These are phyloP conservation scores for Chaitophorus viminalis DNA, from an alignment of 2,888 invertebrate genomes.

Conservation along the genomic window DNA sequence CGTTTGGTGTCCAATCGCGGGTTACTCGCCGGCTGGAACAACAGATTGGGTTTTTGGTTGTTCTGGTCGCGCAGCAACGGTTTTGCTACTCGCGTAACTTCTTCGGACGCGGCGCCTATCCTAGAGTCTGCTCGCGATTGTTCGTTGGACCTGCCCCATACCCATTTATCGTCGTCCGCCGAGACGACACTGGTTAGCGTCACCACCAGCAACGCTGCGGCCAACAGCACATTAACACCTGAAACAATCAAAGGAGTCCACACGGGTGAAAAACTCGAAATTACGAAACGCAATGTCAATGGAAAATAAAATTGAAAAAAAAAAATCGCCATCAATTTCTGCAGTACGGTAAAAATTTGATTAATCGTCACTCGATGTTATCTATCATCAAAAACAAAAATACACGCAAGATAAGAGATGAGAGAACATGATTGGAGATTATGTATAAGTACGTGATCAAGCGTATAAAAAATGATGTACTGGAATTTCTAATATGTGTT, in stretches of 20 bases:
- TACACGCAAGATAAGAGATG: no score
- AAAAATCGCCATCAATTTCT: no score
- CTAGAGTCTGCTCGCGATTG: slow-evolving; percentile 46
- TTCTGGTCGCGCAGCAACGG: slow-evolving; percentile 39
- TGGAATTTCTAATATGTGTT: no score
- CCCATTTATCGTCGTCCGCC: slow-evolving; percentile 56
- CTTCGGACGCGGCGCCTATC: slow-evolving; percentile 34
- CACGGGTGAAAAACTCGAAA: no score
- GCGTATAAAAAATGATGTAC: no score
- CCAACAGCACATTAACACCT: not conserved
- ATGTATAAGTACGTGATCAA: no score
- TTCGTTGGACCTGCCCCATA: slow-evolving; percentile 44
- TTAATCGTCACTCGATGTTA: no score
- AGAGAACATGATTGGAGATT: no score
- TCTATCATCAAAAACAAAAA: no score
- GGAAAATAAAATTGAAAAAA: not conserved
- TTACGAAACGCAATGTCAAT: no score
- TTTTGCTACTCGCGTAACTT: slow-evolving; percentile 38
- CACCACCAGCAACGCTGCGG: not conserved
- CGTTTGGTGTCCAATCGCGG: slow-evolving; percentile 47
- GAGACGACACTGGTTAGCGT: not conserved
- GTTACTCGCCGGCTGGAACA: slow-evolving; percentile 47
- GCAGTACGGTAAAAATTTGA: no score
- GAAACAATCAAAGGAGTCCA: not conserved
- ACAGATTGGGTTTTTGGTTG: not conserved